These are phyloP conservation scores for Mugil cephalus DNA, from an alignment of 2,113 vertebrate genomes.

Conservation along the genomic window DNA sequence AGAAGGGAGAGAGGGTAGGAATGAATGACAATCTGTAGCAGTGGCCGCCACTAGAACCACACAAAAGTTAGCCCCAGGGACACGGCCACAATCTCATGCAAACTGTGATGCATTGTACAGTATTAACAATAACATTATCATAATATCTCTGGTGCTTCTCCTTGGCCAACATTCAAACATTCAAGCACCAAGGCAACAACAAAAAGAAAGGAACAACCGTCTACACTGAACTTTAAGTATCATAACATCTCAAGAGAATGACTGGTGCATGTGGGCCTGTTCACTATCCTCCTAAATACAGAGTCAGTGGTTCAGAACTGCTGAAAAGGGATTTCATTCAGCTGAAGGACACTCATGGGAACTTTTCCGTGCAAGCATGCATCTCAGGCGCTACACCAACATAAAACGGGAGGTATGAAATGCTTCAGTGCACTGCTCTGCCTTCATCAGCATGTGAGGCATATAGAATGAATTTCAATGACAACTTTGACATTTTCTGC, in stretches of 20 bases:
- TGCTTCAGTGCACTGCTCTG: constrained; percentile 45
- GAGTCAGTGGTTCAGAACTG: constrained; percentile 72
- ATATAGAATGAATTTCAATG: constrained; percentile 73
- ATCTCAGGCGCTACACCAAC: constrained; percentile 53
- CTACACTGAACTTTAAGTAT: background rate
- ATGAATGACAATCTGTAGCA: background rate
- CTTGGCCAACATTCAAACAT: background rate
- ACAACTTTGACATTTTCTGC: constrained; percentile 76
- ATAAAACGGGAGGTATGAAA: constrained; percentile 68
- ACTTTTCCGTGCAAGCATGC: constrained; percentile 56
- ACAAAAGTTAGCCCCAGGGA: background rate
- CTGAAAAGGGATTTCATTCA: constrained; percentile 70
- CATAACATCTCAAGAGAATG: constrained; percentile 45
- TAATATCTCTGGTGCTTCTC: background rate
- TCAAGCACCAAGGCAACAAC: constrained; percentile 1
- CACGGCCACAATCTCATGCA: background rate
- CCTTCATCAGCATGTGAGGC: constrained; percentile 77
- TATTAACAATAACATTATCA: background rate
- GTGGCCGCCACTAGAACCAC: background rate
- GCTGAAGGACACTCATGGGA: constrained; percentile 70
- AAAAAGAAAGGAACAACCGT: background rate
- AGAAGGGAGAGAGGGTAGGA: background rate
- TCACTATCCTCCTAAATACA: constrained; percentile 58
- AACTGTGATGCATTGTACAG: background rate
- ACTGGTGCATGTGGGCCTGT: constrained; percentile 33